Percentiles rank a stretch among this genome's conserved stretches.
Conservation (phyloP, 2,797 vertebrate species). For the Crax fasciolata region DNA sequence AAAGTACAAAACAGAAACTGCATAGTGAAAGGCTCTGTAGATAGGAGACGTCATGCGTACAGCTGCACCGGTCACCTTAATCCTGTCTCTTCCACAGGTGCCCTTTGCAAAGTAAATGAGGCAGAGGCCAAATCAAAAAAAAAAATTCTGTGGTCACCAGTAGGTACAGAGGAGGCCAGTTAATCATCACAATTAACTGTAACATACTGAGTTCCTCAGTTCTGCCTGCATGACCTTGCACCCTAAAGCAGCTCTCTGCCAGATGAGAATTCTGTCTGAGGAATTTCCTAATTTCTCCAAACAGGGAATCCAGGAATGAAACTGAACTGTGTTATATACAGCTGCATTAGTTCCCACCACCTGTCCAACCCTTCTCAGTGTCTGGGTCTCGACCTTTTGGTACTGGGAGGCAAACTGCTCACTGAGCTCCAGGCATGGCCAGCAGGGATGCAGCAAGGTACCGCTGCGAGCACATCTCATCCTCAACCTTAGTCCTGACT, state of each 20-base stretch:
- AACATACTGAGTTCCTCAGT: accelerated
- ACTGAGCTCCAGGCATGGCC: accelerated
- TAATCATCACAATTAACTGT: background rate
- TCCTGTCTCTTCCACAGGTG: accelerated
- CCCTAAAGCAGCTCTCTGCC: background rate
- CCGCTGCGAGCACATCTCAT: background rate
- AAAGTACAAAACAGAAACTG: background rate
- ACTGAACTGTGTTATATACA: background rate
- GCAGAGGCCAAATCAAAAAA: background rate
- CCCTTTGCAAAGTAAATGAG: background rate
- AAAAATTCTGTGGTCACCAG: background rate
- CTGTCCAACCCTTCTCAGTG: accelerated
- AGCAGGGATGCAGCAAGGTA: background rate
- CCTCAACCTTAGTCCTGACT: background rate
- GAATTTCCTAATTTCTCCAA: background rate
- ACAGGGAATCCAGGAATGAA: accelerated
- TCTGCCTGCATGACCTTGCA: background rate
- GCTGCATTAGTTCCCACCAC: background rate
- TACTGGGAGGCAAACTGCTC: background rate
- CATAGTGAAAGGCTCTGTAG: background rate
- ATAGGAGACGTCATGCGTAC: background rate
- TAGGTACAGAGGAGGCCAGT: background rate
- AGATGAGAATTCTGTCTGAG: background rate
- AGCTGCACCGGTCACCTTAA: background rate
- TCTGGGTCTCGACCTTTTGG: accelerated